phyloP scores from a whole-genome alignment of 2,113 vertebrate species.

The Sinocyclocheilus grahami region DNA sequence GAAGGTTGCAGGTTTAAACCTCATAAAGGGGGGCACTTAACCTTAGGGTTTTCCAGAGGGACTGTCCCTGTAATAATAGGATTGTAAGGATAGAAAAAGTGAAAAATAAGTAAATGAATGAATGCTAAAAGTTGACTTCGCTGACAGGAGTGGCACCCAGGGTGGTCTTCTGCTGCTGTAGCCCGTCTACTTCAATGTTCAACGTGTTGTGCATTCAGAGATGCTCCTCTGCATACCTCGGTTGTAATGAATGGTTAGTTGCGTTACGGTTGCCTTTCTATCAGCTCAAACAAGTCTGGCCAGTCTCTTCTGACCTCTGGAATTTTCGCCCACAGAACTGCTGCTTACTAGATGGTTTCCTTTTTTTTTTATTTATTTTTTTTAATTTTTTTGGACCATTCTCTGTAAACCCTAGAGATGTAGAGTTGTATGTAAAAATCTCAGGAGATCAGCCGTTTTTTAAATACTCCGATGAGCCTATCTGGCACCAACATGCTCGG shows the following conservation, averaged over 20 bases:
- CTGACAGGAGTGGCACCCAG: neutral
- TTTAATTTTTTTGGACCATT: neutral
- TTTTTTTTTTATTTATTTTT: neutral
- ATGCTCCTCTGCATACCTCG: neutral
- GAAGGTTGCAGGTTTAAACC: neutral
- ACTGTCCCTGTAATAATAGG: neutral
- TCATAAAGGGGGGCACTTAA: neutral
- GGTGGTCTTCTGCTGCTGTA: neutral
- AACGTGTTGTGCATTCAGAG: too few relatives aligned
- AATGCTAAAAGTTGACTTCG: neutral
- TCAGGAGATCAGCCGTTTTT: neutral
- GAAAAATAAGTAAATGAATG: neutral
- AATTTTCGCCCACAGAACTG: neutral
- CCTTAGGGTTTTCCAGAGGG: neutral
- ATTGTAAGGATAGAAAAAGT: too few relatives aligned
- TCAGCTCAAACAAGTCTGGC: too few relatives aligned
- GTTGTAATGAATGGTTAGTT: too few relatives aligned
- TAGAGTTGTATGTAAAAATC: neutral
- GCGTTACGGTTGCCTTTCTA: too few relatives aligned
- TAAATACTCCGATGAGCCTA: neutral
- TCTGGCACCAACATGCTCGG: neutral
- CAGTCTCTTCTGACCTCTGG: too few relatives aligned
- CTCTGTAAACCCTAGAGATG: neutral
- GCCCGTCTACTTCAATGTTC: neutral
- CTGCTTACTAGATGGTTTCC: neutral